Conservation (phyloP, 2,888 invertebrate species). For the Meta bourneti region DNA sequence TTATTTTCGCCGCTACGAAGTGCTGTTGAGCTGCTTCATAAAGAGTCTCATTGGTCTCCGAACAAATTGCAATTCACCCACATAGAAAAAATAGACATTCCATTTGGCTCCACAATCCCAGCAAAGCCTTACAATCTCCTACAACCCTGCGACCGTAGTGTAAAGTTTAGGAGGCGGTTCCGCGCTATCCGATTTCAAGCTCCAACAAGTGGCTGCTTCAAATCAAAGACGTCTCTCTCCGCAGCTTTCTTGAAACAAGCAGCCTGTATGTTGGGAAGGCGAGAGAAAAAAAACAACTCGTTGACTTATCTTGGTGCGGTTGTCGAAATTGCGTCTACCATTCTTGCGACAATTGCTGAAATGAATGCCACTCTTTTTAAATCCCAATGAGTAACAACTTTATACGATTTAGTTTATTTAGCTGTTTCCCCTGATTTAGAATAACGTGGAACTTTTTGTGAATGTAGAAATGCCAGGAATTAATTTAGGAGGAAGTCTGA, state of each 20-base stretch:
- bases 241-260: background rate
- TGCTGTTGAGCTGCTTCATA: background rate
- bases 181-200: slow-evolving; percentile 10
- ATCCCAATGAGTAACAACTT: too few relatives aligned
- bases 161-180: slow-evolving; percentile 20
- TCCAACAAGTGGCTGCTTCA: slow-evolving; percentile 8
- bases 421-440: too few relatives aligned
- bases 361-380: slow-evolving; percentile 4
- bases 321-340: background rate
- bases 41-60: background rate
- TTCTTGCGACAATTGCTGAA: slow-evolving; percentile 12
- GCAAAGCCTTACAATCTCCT: background rate
- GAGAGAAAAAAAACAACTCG: background rate
- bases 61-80: background rate
- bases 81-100: background rate
- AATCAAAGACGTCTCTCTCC: slow-evolving; percentile 25
- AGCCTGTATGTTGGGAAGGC: background rate
- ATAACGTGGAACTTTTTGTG: too few relatives aligned
- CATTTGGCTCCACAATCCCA: background rate
- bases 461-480: too few relatives aligned
- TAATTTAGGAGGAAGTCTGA: too few relatives aligned
- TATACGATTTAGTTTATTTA: too few relatives aligned
- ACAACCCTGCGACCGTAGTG: background rate
- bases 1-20: too few relatives aligned
- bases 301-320: background rate